Conservation (phyloP, 2,888 invertebrate species). For the Sphaerophoria rueppellii region DNA sequence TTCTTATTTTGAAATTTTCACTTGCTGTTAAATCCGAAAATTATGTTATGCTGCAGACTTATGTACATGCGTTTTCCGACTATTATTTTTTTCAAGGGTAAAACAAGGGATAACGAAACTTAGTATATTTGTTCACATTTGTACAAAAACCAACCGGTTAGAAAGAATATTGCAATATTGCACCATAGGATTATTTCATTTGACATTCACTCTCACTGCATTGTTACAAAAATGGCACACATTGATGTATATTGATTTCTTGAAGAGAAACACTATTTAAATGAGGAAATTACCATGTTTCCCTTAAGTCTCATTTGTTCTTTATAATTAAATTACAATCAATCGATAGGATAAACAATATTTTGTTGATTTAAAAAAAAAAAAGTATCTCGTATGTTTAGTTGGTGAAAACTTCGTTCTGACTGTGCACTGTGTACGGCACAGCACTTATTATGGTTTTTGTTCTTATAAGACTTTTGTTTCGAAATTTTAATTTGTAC, state of each 20-base stretch:
- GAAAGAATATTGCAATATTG: slow-evolving; percentile 25
- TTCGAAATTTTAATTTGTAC: slow-evolving; percentile 46
- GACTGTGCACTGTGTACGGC: slow-evolving; percentile 9
- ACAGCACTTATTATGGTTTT: slow-evolving; percentile 4
- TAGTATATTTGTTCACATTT: slow-evolving; percentile 46
- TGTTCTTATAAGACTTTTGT: slow-evolving; percentile 21
- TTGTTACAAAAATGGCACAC: slow-evolving; percentile 8
- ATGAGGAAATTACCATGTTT: slow-evolving; percentile 9
- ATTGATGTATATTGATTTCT: slow-evolving; percentile 52
- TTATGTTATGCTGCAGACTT: slow-evolving; percentile 18
- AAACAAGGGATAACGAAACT: slow-evolving; percentile 33
- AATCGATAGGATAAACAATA: slow-evolving; percentile 50
- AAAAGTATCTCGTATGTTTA: slow-evolving; percentile 2
- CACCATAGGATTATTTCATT: slow-evolving; percentile 35
- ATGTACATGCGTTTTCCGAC: slow-evolving; percentile 17
- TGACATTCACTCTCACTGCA: slow-evolving; percentile 21
- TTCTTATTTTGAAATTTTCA: slow-evolving; percentile 43
- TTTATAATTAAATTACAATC: slow-evolving; percentile 58
- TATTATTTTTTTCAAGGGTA: slow-evolving; percentile 36
- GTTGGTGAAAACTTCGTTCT: background rate
- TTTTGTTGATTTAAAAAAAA: slow-evolving; percentile 36
- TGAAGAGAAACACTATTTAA: slow-evolving; percentile 12
- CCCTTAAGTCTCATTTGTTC: slow-evolving; percentile 19
- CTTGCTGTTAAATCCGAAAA: slow-evolving; percentile 15
- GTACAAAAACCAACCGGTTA: slow-evolving; percentile 22